Evolutionary conservation across 2,888 invertebrate species (phyloP), one percentile per base, ranked within the genome.

Genomic region (Phytoseiulus persimilis): DNA sequence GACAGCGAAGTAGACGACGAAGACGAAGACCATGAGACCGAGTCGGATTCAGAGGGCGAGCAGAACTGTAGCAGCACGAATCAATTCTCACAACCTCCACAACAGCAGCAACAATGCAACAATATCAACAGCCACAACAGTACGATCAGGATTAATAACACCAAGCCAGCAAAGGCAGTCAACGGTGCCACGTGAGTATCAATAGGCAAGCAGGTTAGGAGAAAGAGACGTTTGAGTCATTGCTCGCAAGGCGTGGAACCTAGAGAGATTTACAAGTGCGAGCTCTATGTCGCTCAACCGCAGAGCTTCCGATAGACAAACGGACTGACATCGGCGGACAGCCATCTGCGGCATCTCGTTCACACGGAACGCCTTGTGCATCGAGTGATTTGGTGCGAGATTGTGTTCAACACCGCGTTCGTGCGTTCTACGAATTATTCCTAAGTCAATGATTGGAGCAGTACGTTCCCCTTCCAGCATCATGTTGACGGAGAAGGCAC

Each of bases 1-100:
- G 90, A 90, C n/a, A 91, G 91, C 28, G 91, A 90, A 90, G 91
- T 91, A 45, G 91, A 91, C 90, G 91, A 90, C 89, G 91, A 91
- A 83, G 91, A 91, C 89, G 91, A 91, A 84, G 91, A 91, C 84
- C 91, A 91, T 87, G 89, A 90, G 39, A 91, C 90, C 87, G 87
- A 87, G n/a, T 87, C 87, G 18, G 87, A 87, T 33, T 87, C 31
- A n/a, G 87, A 87, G 39, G 33, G 87, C 87, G 87, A 87, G 31
- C 31, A 87, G n/a, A 33, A 87, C 32, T 45, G 33, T 33, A 87
- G 87, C 32, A 83, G 6, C 83, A 83, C 65, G 9, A 65, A 65
- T 28, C 65, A 65, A 14, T 65, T 65, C 28, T 23, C 1, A 33
- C 83, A 83, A 23, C 31, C 31, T 31, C 23, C 31, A 83, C 83